These are phyloP conservation scores for Ceyx melanurus DNA, from an alignment of 2,113 vertebrate species.

Conservation along the genomic window DNA sequence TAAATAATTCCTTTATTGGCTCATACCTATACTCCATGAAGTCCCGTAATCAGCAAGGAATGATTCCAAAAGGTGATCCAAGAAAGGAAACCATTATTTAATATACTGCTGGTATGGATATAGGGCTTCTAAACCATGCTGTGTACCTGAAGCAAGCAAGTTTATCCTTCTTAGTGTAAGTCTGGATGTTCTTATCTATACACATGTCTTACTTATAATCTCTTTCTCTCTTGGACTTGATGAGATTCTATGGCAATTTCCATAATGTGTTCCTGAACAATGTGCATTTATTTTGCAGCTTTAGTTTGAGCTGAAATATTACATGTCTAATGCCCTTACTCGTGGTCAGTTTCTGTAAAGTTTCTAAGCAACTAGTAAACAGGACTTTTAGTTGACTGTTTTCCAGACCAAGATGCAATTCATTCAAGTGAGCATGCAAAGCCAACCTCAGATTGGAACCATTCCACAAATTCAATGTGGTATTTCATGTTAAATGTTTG, in stretches of 20 bases:
- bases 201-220: background rate
- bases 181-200: background rate
- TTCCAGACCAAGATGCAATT: background rate
- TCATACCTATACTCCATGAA: background rate
- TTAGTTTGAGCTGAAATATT: background rate
- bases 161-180: conserved; percentile 11
- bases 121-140: background rate
- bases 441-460: background rate
- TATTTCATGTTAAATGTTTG: conserved; percentile 9
- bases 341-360: background rate
- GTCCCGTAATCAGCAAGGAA: background rate
- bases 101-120: background rate
- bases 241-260: background rate
- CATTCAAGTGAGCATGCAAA: background rate
- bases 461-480: background rate
- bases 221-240: background rate
- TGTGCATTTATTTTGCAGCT: background rate
- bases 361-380: background rate
- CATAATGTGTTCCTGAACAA: background rate
- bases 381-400: background rate
- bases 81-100: background rate
- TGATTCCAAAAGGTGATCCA: background rate
- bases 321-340: background rate
- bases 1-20: background rate
- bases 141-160: background rate